Evolutionary conservation across 2,888 invertebrate genomes (phyloP).

Genomic region (Megaustenia siamemsis): DNA sequence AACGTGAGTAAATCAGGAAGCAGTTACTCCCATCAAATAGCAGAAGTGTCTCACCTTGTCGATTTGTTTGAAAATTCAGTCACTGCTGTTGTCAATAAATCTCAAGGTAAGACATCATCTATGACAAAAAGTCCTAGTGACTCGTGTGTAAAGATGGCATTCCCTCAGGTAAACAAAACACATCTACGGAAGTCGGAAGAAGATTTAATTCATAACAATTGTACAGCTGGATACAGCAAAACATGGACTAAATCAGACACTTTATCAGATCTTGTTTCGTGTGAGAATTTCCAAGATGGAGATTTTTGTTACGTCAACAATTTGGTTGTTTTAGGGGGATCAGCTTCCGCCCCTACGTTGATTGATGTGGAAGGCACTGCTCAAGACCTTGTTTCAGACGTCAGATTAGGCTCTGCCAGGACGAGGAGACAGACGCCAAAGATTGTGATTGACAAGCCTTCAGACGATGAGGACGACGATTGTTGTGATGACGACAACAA

Average conservation of each 20-base stretch:
- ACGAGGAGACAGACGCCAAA: conserved; percentile 33
- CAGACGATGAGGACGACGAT: conserved; percentile 47
- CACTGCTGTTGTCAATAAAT: background rate
- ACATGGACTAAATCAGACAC: conserved; percentile 10
- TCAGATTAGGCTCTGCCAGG: background rate
- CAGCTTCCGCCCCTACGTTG: conserved; percentile 29
- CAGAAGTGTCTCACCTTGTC: background rate
- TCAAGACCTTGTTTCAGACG: background rate
- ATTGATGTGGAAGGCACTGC: background rate
- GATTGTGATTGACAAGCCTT: conserved; percentile 48
- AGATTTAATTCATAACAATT: conserved; percentile 25
- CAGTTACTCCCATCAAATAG: background rate
- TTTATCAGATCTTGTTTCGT: conserved; percentile 19
- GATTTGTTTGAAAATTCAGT: background rate
- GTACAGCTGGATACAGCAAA: background rate
- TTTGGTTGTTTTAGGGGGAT: conserved; percentile 18
- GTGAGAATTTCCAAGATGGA: background rate
- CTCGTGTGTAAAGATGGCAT: background rate
- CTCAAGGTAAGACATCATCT: background rate
- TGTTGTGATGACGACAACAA: conserved; percentile 17
- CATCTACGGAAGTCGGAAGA: conserved; percentile 36
- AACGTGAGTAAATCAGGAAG: background rate
- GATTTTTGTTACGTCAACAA: conserved; percentile 3
- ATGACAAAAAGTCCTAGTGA: conserved; percentile 20
- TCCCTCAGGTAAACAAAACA: background rate